Conservation (phyloP, 1,140 invertebrate genomes). For the Drosophila tsacasi region DNA sequence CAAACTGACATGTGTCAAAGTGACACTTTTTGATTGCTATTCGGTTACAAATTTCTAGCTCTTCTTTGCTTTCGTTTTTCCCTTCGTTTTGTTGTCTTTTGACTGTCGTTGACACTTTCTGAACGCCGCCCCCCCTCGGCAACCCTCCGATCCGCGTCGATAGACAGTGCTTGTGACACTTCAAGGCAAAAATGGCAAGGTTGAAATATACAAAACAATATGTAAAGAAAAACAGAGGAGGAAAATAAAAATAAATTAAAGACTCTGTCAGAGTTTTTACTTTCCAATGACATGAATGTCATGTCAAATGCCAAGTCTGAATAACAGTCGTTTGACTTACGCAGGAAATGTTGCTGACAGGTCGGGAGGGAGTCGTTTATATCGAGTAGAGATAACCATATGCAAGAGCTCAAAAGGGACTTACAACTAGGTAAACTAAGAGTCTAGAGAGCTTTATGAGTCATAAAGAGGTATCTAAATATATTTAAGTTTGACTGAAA, state of each 20-base stretch:
- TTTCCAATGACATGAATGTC: slow-evolving; percentile 72
- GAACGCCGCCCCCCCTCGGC: slow-evolving; percentile 3
- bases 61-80: slow-evolving; percentile 25
- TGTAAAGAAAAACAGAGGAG: slow-evolving; percentile 13
- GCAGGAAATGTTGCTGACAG: slow-evolving; percentile 58
- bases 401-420: not conserved
- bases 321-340: slow-evolving; percentile 43
- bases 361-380: slow-evolving; percentile 8
- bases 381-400: not conserved
- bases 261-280: slow-evolving; percentile 68
- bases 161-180: slow-evolving; percentile 56
- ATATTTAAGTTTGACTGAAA: not conserved
- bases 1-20: slow-evolving; percentile 73
- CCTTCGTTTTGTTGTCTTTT: slow-evolving; percentile 29
- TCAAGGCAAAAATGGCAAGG: slow-evolving; percentile 69
- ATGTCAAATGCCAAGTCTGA: slow-evolving; percentile 69
- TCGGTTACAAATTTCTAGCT: slow-evolving; percentile 57
- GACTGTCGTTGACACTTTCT: slow-evolving; percentile 63
- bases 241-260: slow-evolving; percentile 69
- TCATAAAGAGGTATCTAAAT: not conserved
- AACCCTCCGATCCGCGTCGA: not conserved
- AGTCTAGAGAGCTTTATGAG: not conserved
- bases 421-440: not conserved
- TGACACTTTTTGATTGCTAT: slow-evolving; percentile 73
- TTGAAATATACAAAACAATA: slow-evolving; percentile 42